These are phyloP conservation scores for Aurelia sp. DNA, from an alignment of 30 jellyfish, hydroid and myxozoan species.

Conservation along the genomic window DNA sequence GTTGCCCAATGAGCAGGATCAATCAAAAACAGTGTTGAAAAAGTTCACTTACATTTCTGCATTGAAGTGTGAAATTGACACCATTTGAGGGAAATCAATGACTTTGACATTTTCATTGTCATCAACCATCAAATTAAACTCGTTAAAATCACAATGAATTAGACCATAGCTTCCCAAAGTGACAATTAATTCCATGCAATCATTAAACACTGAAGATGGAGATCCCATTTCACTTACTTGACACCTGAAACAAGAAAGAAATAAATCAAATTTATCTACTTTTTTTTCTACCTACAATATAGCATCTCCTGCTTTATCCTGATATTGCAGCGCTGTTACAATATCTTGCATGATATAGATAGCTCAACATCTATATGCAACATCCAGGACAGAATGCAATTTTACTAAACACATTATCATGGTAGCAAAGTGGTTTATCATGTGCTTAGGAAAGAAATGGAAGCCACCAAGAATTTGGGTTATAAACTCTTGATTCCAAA, in stretches of 20 bases:
- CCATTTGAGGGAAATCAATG: conserved; percentile 99
- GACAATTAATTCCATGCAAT: conserved; percentile 85
- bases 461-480: no score
- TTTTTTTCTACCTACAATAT: no score
- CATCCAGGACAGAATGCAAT: no score
- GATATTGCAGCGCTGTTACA: no score
- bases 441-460: no score
- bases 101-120: conserved; percentile 76
- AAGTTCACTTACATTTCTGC: conserved; percentile 89
- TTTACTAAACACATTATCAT: no score
- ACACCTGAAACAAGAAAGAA: conserved; percentile 60
- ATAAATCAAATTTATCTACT: no score
- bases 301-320: no score
- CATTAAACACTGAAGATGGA: conserved; percentile 84
- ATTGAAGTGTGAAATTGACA: conserved; percentile 86
- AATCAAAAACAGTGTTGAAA: not conserved
- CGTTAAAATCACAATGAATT: conserved; percentile 98
- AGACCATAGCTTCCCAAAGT: conserved; percentile 88
- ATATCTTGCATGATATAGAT: no score
- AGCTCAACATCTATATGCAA: no score
- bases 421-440: no score
- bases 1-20: not conserved
- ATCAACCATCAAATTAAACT: conserved; percentile 87
- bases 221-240: conserved; percentile 79
- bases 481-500: no score